Conservation (phyloP, 2,888 invertebrate species). For the Ommatoiulus sabulosus region DNA sequence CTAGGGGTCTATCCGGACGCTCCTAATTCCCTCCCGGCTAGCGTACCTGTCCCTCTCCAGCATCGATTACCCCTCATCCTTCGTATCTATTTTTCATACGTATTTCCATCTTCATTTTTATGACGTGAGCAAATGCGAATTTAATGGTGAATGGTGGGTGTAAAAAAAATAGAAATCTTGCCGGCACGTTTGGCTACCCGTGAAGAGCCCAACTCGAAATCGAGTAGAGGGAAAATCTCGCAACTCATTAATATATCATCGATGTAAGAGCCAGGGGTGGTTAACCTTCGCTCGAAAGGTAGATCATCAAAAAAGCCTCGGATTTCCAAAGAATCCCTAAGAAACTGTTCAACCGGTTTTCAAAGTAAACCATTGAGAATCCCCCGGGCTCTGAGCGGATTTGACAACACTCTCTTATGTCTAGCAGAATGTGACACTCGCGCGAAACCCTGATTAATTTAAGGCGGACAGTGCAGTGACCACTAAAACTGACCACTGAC, state of each 20-base stretch:
- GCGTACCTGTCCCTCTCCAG: background rate
- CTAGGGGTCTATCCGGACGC: background rate
- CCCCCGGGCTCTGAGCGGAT: too few species aligned
- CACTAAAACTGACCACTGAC: background rate
- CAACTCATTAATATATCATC: background rate
- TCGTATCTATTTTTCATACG: background rate
- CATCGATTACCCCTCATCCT: conserved; percentile 6
- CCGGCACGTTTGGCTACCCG: background rate
- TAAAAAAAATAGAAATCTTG: background rate
- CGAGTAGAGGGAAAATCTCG: background rate
- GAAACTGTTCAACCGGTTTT: background rate
- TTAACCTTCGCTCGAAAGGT: background rate
- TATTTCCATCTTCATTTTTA: background rate
- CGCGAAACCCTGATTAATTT: background rate
- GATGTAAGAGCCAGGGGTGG: background rate
- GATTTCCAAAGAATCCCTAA: background rate
- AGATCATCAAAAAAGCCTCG: background rate
- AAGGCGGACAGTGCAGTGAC: background rate
- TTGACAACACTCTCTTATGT: too few species aligned
- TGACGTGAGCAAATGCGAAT: background rate
- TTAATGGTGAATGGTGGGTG: conserved; percentile 6
- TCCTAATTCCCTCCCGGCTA: background rate
- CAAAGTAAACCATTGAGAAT: background rate
- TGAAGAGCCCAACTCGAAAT: background rate
- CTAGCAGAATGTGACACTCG: background rate